phyloP scores from a whole-genome alignment of 1,140 invertebrate species.

The Cardiocondyla obscurior region DNA sequence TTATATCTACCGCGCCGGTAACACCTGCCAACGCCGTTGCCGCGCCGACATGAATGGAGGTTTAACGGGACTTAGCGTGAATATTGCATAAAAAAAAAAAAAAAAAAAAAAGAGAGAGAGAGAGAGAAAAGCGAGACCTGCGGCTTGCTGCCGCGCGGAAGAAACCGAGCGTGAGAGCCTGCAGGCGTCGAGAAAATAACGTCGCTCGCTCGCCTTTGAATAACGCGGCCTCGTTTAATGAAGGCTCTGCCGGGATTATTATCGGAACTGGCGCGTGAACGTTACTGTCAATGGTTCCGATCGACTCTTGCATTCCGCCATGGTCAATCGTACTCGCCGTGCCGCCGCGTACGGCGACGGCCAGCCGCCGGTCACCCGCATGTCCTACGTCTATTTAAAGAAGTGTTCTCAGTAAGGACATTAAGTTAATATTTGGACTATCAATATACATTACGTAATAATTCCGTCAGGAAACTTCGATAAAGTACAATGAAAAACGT shows the following conservation, averaged over 20 bases:
- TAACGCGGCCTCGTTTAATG: not conserved
- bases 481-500: not conserved
- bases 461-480: not conserved
- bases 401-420: not conserved
- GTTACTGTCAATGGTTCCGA: not conserved
- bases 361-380: not conserved
- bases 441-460: not conserved
- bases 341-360: not conserved
- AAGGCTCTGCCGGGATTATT: conserved; percentile 7
- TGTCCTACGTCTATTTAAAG: conserved; percentile 1
- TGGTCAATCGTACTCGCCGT: not conserved
- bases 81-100: conserved; percentile 52
- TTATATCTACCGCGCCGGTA: conserved; percentile 37
- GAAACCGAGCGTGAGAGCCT: conserved; percentile 22
- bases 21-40: conserved; percentile 41
- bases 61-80: conserved; percentile 65
- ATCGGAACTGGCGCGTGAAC: not conserved
- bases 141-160: conserved; percentile 28
- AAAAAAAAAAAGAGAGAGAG: conserved; percentile 52
- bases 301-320: conserved; percentile 23
- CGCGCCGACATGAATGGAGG: conserved; percentile 55
- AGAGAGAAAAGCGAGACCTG: conserved; percentile 48
- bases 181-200: not conserved
- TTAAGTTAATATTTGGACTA: not conserved
- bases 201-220: conserved; percentile 5